Base-by-base conservation (phyloP, 2,113 vertebrate genomes). In the Aleadryas rufinucha region DNA sequence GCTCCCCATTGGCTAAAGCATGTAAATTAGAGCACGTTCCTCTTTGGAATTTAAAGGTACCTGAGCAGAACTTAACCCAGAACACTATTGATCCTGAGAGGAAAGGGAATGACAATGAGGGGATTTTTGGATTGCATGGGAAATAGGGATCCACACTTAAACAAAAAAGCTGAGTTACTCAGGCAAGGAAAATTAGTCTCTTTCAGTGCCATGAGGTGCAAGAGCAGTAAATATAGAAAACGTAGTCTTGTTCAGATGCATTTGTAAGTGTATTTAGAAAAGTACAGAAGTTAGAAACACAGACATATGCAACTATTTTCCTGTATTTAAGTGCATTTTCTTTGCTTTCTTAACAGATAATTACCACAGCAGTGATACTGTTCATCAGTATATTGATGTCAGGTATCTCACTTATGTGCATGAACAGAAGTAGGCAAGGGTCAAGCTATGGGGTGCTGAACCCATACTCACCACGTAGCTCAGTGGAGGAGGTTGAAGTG, bases 371-470 rank as follows among this genome's bases (percentile, higher is more conserved):
- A 17, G 97, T 98, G 27, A 91, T 99, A 35, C 96, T 99, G n/a
- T 97, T 97, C 71, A 74, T 98, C 92, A 98, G 99, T 83, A 98
- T 99, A 49, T 78, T 98, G 71, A 93, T 99, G n/a, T 98, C 98
- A 14, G 98, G 99, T 12, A 42, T 98, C 33, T 99, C 98, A 42
- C 96, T 99, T 54, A 98, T 99, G 97, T 98, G 98, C 83, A 98
- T 99, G 98, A 99, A 99, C 94, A 98, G 98, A 95, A 98, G 92
- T 72, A 98, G 97, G 75, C 98, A 98, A 74, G 97, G 97, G 14
- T 97, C 97, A 18, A 98, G 41, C 71, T 99, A 99, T 78, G 98
- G 98, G 77, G 97, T 95, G 14, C 87, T 98, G 63, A 98, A 97
- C 83, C 98, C 54, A 20, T 97, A 97, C 47, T 97, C 98, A 61